Conservation (phyloP, 2,888 invertebrate genomes). For the Morpho achilles region DNA sequence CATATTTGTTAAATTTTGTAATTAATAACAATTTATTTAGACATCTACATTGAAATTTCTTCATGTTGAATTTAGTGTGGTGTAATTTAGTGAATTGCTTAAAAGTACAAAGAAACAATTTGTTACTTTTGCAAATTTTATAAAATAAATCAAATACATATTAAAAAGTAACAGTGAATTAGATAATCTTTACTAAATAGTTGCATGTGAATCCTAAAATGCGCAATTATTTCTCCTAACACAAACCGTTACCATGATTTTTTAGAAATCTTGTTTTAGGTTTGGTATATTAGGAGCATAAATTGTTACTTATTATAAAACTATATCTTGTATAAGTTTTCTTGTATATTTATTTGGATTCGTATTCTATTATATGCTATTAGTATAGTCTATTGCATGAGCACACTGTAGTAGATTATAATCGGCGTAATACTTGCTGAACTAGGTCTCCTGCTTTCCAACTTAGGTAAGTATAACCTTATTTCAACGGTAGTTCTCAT, state of each 20-base stretch:
- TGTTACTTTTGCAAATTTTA: constrained; percentile 87
- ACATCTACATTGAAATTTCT: constrained; percentile 63
- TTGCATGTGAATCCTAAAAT: constrained; percentile 64
- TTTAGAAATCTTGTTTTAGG: constrained; percentile 55
- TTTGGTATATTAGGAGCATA: constrained; percentile 60
- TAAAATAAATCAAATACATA: constrained; percentile 76
- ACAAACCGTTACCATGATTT: constrained; percentile 50
- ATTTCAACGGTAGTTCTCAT: constrained; percentile 60
- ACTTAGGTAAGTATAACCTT: constrained; percentile 52
- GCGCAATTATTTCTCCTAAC: constrained; percentile 50
- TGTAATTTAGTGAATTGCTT: constrained; percentile 83
- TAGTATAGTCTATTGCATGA: constrained; percentile 47
- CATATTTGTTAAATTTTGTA: constrained; percentile 74
- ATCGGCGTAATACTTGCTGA: constrained; percentile 58
- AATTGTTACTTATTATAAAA: constrained; percentile 69
- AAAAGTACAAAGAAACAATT: constrained; percentile 84
- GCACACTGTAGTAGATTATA: constrained; percentile 48
- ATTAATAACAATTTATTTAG: constrained; percentile 75
- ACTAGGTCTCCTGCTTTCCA: constrained; percentile 54
- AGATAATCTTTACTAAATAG: constrained; percentile 72
- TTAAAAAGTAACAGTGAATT: constrained; percentile 56
- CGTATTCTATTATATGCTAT: constrained; percentile 51
- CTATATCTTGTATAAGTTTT: constrained; percentile 57
- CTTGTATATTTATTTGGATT: constrained; percentile 47
- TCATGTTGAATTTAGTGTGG: constrained; percentile 71